Conservation (phyloP, 2,888 invertebrate species). For the Falcaria lacertinaria region DNA sequence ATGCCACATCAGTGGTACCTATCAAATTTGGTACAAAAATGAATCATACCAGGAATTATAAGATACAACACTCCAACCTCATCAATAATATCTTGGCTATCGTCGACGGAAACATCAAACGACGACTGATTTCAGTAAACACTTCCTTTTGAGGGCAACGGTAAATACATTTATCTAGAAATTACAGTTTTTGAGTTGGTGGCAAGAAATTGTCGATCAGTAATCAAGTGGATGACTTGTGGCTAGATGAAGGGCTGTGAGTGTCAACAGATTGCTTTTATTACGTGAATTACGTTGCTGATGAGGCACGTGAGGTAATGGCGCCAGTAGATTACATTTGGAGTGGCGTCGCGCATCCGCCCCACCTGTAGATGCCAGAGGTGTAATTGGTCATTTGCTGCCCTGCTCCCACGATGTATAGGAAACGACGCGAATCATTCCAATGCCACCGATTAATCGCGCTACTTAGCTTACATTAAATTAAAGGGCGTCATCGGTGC, state of each 20-base stretch:
- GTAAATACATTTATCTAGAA: not conserved
- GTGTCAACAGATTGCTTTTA: conserved; percentile 46
- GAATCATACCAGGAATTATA: not conserved
- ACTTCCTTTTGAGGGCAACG: not conserved
- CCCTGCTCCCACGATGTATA: conserved; percentile 45
- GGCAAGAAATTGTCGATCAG: conserved; percentile 3
- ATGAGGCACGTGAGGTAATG: conserved; percentile 52
- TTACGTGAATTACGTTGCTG: conserved; percentile 51
- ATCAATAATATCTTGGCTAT: not conserved
- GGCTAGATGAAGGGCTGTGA: conserved; percentile 22
- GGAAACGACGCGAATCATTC: conserved; percentile 35
- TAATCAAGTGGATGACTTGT: conserved; percentile 21
- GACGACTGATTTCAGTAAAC: not conserved
- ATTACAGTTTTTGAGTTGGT: not conserved
- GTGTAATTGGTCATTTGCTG: conserved; percentile 58
- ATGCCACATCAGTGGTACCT: not conserved
- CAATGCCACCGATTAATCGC: conserved; percentile 27
- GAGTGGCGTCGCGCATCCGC: conserved; percentile 56
- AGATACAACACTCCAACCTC: not conserved
- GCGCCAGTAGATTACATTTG: conserved; percentile 55
- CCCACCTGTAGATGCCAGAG: conserved; percentile 17
- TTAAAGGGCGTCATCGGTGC: conserved; percentile 7
- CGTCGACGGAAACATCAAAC: not conserved
- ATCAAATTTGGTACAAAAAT: not conserved
- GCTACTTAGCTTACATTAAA: conserved; percentile 16